phyloP scores from a whole-genome alignment of 2,113 vertebrate genomes.

The Chlamydotis undulata region DNA sequence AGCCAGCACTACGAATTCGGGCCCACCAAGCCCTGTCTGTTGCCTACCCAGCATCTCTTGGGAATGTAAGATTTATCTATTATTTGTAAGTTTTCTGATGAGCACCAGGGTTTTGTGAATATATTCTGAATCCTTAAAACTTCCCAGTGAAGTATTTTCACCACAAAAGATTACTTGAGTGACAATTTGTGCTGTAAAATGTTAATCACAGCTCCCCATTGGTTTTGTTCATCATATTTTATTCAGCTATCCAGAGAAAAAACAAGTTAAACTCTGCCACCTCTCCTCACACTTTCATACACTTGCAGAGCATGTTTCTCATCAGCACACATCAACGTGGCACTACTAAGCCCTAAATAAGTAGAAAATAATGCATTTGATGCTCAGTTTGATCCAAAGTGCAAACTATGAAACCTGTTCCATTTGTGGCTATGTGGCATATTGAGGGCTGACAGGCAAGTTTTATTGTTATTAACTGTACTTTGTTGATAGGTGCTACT shows the following conservation, averaged over 20 bases:
- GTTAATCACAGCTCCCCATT: neutral
- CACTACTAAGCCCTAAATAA: constrained; percentile 9
- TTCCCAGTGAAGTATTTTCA: constrained; percentile 20
- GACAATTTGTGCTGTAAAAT: neutral
- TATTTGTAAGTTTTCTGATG: neutral
- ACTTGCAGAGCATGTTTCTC: neutral
- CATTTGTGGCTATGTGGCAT: neutral
- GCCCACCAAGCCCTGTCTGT: neutral
- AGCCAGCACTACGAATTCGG: neutral
- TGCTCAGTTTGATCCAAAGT: neutral
- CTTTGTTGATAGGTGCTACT: neutral
- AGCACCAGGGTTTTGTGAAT: neutral
- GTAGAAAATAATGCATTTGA: constrained; percentile 41
- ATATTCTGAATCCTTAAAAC: neutral
- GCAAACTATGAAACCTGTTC: neutral
- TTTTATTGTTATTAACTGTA: constrained; percentile 6
- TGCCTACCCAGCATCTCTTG: neutral
- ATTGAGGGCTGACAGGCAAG: neutral
- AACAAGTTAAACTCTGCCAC: neutral
- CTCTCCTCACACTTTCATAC: neutral
- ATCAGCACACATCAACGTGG: neutral
- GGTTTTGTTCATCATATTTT: constrained; percentile 21
- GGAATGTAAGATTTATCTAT: neutral
- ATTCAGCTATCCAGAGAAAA: neutral
- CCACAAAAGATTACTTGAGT: neutral